Percentiles rank a stretch among this genome's conserved stretches.
Conservation (phyloP, 2,797 vertebrate genomes). For the Muscicapa striata region DNA sequence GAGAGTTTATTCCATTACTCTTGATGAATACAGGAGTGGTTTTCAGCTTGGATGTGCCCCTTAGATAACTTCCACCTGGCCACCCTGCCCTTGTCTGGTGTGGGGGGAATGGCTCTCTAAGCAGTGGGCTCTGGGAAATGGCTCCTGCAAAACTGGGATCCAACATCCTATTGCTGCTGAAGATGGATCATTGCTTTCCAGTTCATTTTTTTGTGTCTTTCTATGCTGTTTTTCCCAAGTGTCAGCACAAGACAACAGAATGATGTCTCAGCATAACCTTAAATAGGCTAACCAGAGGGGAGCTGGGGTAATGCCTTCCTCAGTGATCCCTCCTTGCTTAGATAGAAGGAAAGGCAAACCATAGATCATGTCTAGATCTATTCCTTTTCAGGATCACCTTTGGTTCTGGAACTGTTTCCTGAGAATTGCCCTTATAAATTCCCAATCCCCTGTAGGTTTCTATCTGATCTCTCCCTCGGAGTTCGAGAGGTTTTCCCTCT, state of each 20-base stretch:
- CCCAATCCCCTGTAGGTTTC: constrained; percentile 82
- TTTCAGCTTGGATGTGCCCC: neutral
- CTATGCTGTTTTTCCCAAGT: neutral
- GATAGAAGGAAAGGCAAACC: neutral
- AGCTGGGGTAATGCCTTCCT: neutral
- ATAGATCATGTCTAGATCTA: neutral
- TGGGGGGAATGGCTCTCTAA: neutral
- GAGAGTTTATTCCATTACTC: neutral
- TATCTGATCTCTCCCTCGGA: constrained; percentile 97
- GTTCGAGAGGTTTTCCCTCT: constrained; percentile 97
- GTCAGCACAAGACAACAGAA: neutral
- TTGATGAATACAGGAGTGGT: neutral
- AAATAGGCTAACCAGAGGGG: neutral
- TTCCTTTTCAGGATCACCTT: neutral
- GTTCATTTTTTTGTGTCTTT: neutral
- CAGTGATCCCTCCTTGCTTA: neutral
- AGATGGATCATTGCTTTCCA: neutral
- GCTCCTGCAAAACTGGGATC: neutral
- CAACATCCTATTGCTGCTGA: neutral
- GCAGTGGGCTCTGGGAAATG: neutral
- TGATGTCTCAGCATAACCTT: neutral
- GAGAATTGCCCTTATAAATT: neutral
- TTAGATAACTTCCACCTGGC: neutral
- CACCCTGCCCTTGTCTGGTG: neutral
- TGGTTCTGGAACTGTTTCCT: neutral